Percentiles rank a stretch among this genome's conserved stretches.
Evolutionary conservation across 2,797 vertebrate species (phyloP).

Genomic region (Falco concolor): DNA sequence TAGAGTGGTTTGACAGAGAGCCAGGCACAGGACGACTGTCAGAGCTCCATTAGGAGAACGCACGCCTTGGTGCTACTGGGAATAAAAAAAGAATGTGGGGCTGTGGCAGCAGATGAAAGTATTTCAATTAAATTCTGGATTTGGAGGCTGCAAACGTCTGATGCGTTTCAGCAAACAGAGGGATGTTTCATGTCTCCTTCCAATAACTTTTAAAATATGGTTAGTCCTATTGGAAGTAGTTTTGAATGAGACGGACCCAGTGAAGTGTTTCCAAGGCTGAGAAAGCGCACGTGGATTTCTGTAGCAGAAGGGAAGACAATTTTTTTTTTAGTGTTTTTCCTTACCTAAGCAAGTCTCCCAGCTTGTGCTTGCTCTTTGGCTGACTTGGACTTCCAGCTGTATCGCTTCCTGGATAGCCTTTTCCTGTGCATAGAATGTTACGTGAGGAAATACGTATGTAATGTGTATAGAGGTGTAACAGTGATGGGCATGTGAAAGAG

Average conservation of each 20-base stretch:
- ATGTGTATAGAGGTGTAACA: fast-evolving
- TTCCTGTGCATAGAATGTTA: fast-evolving
- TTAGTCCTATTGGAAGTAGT: background rate
- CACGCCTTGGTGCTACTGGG: slow-evolving; percentile 17
- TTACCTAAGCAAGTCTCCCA: background rate
- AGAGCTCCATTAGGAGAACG: background rate
- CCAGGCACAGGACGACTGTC: slow-evolving; percentile 18
- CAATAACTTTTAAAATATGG: background rate
- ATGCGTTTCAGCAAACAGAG: slow-evolving; percentile 37
- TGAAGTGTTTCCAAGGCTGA: background rate
- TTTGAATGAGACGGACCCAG: background rate
- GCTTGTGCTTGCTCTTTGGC: background rate
- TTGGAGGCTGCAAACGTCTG: background rate
- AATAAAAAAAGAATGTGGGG: slow-evolving; percentile 4
- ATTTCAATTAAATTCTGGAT: slow-evolving; percentile 14
- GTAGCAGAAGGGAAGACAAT: background rate
- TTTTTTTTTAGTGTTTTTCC: background rate
- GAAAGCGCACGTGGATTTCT: background rate
- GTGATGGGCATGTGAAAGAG: background rate
- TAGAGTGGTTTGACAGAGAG: slow-evolving; percentile 37
- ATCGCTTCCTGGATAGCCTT: background rate
- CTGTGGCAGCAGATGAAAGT: background rate
- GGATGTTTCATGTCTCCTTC: background rate
- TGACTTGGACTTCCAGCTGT: background rate
- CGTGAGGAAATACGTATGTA: background rate